phyloP scores from a whole-genome alignment of 92 coral and sea anemone species.

The Metridium senile region DNA sequence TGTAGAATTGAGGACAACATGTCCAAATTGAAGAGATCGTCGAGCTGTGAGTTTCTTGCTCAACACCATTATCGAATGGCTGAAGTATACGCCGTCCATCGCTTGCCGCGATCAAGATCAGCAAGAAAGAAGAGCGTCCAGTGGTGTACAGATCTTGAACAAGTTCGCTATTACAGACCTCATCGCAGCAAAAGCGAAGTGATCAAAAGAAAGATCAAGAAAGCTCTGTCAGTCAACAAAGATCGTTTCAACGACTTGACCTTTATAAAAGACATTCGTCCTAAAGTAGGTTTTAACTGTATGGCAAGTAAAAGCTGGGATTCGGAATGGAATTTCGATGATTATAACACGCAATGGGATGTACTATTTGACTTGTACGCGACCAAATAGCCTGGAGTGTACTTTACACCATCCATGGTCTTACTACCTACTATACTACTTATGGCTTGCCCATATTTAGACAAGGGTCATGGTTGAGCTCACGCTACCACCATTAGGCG shows the following conservation, averaged over 20 bases:
- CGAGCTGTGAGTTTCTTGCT: slow-evolving; percentile 65
- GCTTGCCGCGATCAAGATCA: slow-evolving; percentile 56
- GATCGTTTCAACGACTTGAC: slow-evolving; percentile 56
- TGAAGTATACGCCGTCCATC: slow-evolving; percentile 35
- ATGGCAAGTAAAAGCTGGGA: slow-evolving; percentile 53
- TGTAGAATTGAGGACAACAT: neutral
- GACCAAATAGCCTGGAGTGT: neutral
- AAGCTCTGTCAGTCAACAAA: slow-evolving; percentile 52
- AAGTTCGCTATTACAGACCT: slow-evolving; percentile 72
- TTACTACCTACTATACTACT: neutral
- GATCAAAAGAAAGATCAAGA: slow-evolving; percentile 62
- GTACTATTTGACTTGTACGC: slow-evolving; percentile 65
- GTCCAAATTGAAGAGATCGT: slow-evolving; percentile 48
- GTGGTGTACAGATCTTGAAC: slow-evolving; percentile 76
- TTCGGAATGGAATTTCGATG: slow-evolving; percentile 65
- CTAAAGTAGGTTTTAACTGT: slow-evolving; percentile 15
- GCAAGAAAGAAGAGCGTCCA: slow-evolving; percentile 82
- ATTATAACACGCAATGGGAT: slow-evolving; percentile 79
- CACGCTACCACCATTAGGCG: too few species aligned
- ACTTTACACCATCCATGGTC: neutral
- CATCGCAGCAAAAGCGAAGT: slow-evolving; percentile 62
- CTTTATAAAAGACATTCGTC: slow-evolving; percentile 20
- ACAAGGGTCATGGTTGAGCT: neutral
- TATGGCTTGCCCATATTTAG: neutral
- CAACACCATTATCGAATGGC: slow-evolving; percentile 38